A percentile compares a stretch with the other conserved stretches of the same genome.
These are phyloP conservation scores for Amphibalanus amphitrite DNA, from an alignment of 1,140 invertebrate species.

Conservation along the genomic window DNA sequence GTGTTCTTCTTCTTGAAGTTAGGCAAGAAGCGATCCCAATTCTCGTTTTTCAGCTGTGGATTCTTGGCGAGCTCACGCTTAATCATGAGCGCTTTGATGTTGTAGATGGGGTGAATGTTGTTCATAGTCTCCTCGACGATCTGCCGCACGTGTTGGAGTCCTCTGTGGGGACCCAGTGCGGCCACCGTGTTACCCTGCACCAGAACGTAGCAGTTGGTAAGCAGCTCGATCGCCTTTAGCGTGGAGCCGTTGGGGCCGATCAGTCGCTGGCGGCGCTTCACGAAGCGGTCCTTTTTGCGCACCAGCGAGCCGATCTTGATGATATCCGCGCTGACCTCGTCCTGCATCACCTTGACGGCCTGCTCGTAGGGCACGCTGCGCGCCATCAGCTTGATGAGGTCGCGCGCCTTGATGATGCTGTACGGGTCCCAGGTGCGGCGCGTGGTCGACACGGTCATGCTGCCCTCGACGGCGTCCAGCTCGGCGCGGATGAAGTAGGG, in stretches of 20 bases:
- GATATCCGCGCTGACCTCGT: conserved; percentile 85
- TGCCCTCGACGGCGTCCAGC: conserved; percentile 86
- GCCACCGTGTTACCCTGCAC: conserved; percentile 98
- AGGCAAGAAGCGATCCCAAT: conserved; percentile 93
- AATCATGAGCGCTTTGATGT: conserved; percentile 96
- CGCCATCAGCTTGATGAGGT: conserved; percentile 87
- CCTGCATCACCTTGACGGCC: conserved; percentile 54
- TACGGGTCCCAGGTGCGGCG: conserved; percentile 98
- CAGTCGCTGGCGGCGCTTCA: conserved; percentile 82
- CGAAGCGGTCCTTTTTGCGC: conserved; percentile 83
- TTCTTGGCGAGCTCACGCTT: conserved; percentile 79
- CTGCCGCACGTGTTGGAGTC: conserved; percentile 56
- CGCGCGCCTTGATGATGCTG: conserved; percentile 89
- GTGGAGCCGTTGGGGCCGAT: conserved; percentile 96
- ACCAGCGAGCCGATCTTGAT: conserved; percentile 90
- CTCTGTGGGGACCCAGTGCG: conserved; percentile 85
- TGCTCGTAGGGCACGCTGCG: conserved; percentile 95
- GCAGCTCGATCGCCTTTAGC: conserved; percentile 88
- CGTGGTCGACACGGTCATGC: conserved; percentile 87
- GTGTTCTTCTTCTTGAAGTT: conserved; percentile 89
- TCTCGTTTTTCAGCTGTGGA: conserved; percentile 46
- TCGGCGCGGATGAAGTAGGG: conserved; percentile 71
- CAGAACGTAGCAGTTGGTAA: conserved; percentile 95
- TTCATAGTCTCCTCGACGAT: conserved; percentile 97
- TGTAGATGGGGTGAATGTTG: conserved; percentile 99